phyloP scores from a whole-genome alignment of 2,797 vertebrate genomes.

The Spinibarbus caldwelli region DNA sequence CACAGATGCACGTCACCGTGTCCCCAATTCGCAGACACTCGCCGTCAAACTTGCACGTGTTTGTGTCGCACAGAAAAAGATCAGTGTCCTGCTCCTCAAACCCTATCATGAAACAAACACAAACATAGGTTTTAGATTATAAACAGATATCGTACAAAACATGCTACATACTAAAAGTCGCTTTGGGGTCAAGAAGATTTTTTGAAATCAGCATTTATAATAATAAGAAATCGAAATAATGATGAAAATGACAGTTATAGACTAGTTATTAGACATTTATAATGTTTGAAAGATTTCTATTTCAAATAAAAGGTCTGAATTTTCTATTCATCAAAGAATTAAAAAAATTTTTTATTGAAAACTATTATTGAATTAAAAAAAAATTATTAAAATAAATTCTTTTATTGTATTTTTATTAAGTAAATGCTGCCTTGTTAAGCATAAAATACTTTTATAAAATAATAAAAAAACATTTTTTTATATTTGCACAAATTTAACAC shows the following conservation, averaged over 20 bases:
- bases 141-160: not conserved
- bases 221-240: not conserved
- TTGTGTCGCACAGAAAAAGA: slow-evolving; percentile 88
- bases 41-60: slow-evolving; percentile 89
- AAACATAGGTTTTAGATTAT: not conserved
- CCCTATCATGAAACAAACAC: slow-evolving; percentile 68
- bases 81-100: slow-evolving; percentile 87
- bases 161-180: not conserved
- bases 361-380: no score
- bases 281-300: no score
- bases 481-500: no score
- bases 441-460: no score
- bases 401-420: no score
- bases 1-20: slow-evolving; percentile 89
- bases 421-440: no score
- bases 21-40: slow-evolving; percentile 89
- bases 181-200: not conserved
- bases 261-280: no score
- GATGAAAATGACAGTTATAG: no score
- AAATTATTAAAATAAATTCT: no score
- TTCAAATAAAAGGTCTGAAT: not conserved
- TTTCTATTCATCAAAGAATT: not conserved
- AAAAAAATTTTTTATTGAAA: no score
- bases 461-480: no score
- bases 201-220: not conserved